A percentile compares a stretch with the other conserved stretches of the same genome.
Evolutionary conservation across 2,888 invertebrate genomes (phyloP).

Genomic region (Scaptomyza caliginosa): DNA sequence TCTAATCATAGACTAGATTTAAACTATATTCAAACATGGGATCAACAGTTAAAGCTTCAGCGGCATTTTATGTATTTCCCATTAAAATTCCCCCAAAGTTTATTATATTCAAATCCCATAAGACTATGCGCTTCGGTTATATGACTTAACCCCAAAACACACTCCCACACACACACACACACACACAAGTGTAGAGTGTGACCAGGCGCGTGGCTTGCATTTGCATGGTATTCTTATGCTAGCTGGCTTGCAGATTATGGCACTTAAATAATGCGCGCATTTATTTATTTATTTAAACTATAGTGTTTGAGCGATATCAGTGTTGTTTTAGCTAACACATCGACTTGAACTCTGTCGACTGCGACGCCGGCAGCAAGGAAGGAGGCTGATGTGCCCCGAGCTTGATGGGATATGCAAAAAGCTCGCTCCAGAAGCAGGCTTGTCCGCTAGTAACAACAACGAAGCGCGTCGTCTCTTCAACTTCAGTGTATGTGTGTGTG

Average conservation of each 20-base stretch:
- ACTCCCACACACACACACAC: background rate
- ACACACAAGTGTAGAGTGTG: constrained; percentile 12
- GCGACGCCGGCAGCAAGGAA: background rate
- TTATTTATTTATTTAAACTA: constrained; percentile 64
- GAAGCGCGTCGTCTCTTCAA: constrained; percentile 42
- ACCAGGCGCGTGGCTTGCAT: constrained; percentile 15
- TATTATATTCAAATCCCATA: background rate
- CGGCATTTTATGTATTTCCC: no score
- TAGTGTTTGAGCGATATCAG: constrained; percentile 45
- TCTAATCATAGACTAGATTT: no score
- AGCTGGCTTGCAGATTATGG: constrained; percentile 4
- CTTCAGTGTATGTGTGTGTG: constrained; percentile 23
- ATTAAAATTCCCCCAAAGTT: no score
- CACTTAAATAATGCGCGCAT: constrained; percentile 47
- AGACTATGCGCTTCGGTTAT: background rate
- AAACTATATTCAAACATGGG: no score
- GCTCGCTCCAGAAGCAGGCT: constrained; percentile 52
- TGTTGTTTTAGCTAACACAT: constrained; percentile 42
- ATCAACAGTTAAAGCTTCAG: background rate
- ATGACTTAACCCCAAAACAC: background rate
- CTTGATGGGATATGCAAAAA: constrained; percentile 30
- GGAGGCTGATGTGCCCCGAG: constrained; percentile 41
- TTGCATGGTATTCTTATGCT: constrained; percentile 22
- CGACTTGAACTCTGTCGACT: background rate
- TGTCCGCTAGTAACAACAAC: constrained; percentile 17